Conservation (phyloP, 1,140 invertebrate genomes). For the Coelopa frigida region DNA sequence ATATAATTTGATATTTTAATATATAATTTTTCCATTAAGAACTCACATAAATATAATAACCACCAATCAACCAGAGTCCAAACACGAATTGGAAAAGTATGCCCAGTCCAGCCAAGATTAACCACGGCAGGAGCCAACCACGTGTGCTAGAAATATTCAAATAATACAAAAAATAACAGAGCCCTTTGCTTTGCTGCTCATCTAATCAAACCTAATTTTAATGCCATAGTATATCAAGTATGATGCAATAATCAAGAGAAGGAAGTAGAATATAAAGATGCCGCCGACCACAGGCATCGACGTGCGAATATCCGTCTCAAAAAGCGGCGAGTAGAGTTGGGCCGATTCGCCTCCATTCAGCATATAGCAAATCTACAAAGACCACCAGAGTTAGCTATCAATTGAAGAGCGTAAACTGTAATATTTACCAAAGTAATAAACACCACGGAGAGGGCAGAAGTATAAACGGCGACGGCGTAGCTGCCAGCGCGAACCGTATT, state of each 20-base stretch:
- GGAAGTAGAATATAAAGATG: constrained; percentile 66
- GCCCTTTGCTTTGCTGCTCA: constrained; percentile 16
- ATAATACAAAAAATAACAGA: neutral
- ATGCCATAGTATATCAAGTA: constrained; percentile 52
- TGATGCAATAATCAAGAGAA: constrained; percentile 58
- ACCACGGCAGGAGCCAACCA: constrained; percentile 75
- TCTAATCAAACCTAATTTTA: constrained; percentile 47
- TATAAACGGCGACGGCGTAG: constrained; percentile 69
- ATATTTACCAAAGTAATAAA: constrained; percentile 59
- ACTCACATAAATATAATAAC: constrained; percentile 86
- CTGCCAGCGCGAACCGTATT: constrained; percentile 68
- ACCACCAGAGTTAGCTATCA: too few species aligned
- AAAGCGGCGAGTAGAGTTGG: constrained; percentile 77
- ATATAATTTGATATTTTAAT: constrained; percentile 9
- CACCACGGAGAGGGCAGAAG: constrained; percentile 62
- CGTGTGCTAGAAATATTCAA: constrained; percentile 41
- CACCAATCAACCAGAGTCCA: constrained; percentile 74
- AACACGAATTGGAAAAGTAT: constrained; percentile 71
- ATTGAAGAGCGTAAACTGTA: neutral
- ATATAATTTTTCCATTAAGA: constrained; percentile 6
- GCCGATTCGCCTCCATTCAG: constrained; percentile 76
- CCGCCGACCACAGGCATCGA: constrained; percentile 67
- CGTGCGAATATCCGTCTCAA: constrained; percentile 72
- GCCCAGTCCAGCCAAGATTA: constrained; percentile 60
- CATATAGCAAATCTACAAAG: constrained; percentile 54